phyloP scores from a whole-genome alignment of 2,888 invertebrate genomes.

The Ernsta delagoae region DNA sequence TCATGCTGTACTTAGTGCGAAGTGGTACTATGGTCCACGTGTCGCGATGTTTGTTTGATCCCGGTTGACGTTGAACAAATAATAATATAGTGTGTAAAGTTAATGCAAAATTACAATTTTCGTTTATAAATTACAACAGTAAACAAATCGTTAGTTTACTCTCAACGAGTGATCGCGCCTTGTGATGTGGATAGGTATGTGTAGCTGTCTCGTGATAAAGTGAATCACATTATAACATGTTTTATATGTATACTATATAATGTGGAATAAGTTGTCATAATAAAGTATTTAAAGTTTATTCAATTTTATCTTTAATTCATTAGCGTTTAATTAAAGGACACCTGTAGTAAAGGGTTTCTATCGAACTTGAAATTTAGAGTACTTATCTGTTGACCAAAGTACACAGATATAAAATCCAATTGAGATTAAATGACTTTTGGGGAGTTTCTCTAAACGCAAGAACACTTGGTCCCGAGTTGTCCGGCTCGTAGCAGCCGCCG shows the following conservation, averaged over 20 bases:
- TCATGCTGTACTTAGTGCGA: conserved; percentile 50
- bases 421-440: conserved; percentile 3
- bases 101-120: conserved; percentile 78
- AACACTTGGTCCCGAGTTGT: neutral
- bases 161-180: conserved; percentile 73
- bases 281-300: conserved; percentile 85
- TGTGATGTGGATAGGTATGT: conserved; percentile 81
- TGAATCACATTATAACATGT: conserved; percentile 83
- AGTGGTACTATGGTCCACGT: conserved; percentile 57
- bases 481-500: conserved; percentile 20
- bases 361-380: conserved; percentile 19
- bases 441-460: neutral
- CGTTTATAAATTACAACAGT: conserved; percentile 67
- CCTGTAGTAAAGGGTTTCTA: conserved; percentile 49
- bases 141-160: conserved; percentile 66
- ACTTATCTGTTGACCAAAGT: conserved; percentile 20
- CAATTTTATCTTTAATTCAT: conserved; percentile 75
- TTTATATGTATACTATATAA: conserved; percentile 84
- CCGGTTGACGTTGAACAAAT: conserved; percentile 78
- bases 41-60: conserved; percentile 73
- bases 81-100: conserved; percentile 75
- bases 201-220: conserved; percentile 81
- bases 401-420: neutral
- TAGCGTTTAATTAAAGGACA: conserved; percentile 51
- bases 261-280: conserved; percentile 84